A percentile compares a stretch with the other conserved stretches of the same genome.
phyloP scores from a whole-genome alignment of 2,888 invertebrate genomes.

The Smittia aterrima region DNA sequence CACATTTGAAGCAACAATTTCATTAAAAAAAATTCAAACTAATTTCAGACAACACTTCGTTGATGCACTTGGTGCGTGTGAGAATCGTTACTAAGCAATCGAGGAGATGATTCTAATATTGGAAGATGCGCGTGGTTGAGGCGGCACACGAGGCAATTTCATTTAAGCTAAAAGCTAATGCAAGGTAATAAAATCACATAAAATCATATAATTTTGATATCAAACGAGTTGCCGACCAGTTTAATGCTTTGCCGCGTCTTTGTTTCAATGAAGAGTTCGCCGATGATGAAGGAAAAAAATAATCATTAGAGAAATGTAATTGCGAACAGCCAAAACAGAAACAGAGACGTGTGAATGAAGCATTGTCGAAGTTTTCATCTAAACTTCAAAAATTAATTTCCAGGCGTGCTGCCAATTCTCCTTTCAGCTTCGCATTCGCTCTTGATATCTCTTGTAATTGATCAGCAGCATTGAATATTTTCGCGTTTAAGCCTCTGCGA shows the following conservation, averaged over 20 bases:
- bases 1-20: not conserved
- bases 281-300: not conserved
- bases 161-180: conserved; percentile 11
- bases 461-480: conserved; percentile 11
- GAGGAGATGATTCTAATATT: not conserved
- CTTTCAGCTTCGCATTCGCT: not conserved
- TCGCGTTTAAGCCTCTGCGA: not conserved
- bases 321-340: not conserved
- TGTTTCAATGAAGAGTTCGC: not conserved
- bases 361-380: not conserved
- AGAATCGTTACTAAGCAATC: not conserved
- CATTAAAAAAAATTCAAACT: not conserved
- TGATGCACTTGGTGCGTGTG: not conserved
- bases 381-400: not conserved
- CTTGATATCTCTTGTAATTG: conserved; percentile 1
- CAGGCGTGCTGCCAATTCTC: not conserved
- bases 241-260: conserved; percentile 1
- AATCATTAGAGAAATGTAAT: not conserved
- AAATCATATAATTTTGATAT: conserved; percentile 12
- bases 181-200: conserved; percentile 1
- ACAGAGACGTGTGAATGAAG: not conserved
- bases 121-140: not conserved
- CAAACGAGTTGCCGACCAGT: conserved; percentile 18
- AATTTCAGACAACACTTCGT: not conserved
- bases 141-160: not conserved